phyloP scores from a whole-genome alignment of 1,140 invertebrate species.

The Wiebesia pumilae region DNA sequence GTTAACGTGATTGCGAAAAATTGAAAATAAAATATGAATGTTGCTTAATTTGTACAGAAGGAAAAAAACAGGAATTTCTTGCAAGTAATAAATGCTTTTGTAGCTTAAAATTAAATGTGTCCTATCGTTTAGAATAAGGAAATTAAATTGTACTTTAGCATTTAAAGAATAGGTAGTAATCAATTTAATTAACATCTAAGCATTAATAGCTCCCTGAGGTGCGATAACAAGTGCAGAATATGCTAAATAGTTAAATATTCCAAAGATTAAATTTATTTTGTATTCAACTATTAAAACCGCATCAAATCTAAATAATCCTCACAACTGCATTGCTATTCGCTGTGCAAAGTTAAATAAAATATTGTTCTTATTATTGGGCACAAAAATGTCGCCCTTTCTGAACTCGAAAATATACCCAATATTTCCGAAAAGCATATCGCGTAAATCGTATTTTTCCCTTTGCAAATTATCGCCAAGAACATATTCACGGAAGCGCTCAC shows the following conservation, averaged over 20 bases:
- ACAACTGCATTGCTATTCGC: neutral
- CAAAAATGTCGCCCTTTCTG: neutral
- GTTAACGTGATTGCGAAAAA: no score
- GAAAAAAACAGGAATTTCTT: no score
- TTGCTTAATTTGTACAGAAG: no score
- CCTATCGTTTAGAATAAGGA: neutral
- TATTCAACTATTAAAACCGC: conserved; percentile 4
- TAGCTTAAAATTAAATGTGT: neutral
- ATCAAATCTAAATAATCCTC: conserved; percentile 13
- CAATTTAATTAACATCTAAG: neutral
- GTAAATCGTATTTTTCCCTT: neutral
- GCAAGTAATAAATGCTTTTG: neutral
- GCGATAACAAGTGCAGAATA: neutral
- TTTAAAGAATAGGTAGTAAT: neutral
- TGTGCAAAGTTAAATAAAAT: no score
- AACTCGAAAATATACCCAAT: neutral
- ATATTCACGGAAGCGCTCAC: no score
- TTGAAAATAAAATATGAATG: no score
- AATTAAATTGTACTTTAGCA: neutral
- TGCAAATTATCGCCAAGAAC: neutral
- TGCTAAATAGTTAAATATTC: neutral
- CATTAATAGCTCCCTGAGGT: neutral
- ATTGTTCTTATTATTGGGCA: no score
- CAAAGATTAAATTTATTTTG: conserved; percentile 4
- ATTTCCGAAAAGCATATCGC: neutral